phyloP scores from a whole-genome alignment of 2,113 vertebrate genomes.

The Lonchura striata region DNA sequence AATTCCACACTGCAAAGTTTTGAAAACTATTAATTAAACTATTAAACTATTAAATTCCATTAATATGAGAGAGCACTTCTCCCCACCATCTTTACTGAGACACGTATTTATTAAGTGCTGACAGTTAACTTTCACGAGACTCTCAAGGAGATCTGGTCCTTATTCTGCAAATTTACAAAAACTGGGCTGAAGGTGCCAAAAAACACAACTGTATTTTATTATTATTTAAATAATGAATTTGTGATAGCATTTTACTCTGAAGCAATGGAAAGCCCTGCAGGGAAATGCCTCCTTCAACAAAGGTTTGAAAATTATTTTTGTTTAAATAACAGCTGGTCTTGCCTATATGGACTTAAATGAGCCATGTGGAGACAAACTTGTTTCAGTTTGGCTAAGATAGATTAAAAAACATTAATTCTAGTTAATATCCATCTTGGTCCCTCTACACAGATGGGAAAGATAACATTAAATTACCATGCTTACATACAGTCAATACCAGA shows the following conservation, averaged over 20 bases:
- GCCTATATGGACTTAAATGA: constrained; percentile 10
- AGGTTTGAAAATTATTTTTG: not conserved
- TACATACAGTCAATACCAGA: constrained; percentile 30
- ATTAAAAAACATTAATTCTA: constrained; percentile 38
- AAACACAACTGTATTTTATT: constrained; percentile 42
- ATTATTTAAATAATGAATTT: constrained; percentile 27
- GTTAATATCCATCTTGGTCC: constrained; percentile 37
- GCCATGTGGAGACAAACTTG: constrained; percentile 21
- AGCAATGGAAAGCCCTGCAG: not conserved
- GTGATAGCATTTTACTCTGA: constrained; percentile 9
- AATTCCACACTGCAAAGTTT: not conserved
- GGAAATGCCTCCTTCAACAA: not conserved
- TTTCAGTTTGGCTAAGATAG: constrained; percentile 1
- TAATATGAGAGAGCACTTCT: not conserved
- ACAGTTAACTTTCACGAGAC: constrained; percentile 32
- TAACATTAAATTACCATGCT: constrained; percentile 36
- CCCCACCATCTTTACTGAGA: not conserved
- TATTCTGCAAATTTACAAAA: constrained; percentile 8
- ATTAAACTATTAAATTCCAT: too few species aligned
- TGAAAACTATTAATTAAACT: not conserved
- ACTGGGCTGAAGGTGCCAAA: not conserved
- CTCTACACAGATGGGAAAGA: constrained; percentile 31
- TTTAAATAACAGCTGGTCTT: constrained; percentile 29
- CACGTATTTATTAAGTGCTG: constrained; percentile 45
- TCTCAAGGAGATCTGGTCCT: constrained; percentile 19